Conservation (phyloP, 2,888 invertebrate genomes). For the Hirtodrosophila cameraria region DNA sequence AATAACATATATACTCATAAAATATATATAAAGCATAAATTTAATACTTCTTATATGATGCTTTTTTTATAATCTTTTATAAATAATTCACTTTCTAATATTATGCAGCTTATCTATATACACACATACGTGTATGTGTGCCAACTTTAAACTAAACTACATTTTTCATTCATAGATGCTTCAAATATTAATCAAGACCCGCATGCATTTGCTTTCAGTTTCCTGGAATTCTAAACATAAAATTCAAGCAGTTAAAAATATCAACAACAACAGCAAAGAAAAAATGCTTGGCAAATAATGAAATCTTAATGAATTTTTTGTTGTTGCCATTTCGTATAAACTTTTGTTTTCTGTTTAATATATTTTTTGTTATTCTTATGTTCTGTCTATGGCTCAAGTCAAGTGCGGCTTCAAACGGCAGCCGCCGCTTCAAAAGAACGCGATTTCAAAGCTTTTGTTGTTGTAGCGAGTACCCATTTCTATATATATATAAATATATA, state of each 20-base stretch:
- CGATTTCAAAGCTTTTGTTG: conserved; percentile 21
- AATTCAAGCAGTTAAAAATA: conserved; percentile 34
- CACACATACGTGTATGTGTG: background rate
- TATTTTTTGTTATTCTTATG: conserved; percentile 5
- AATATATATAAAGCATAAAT: too few species aligned
- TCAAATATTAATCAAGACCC: conserved; percentile 23
- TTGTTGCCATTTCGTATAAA: conserved; percentile 14
- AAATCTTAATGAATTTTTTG: conserved; percentile 71
- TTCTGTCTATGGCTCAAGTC: conserved; percentile 51
- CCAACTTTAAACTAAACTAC: background rate
- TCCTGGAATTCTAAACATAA: conserved; percentile 44
- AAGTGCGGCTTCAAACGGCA: conserved; percentile 74
- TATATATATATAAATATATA: conserved; percentile 13
- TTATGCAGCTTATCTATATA: background rate
- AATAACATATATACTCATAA: too few species aligned
- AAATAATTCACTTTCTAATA: background rate
- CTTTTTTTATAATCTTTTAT: background rate
- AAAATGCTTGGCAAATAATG: conserved; percentile 55
- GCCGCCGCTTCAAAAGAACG: conserved; percentile 55
- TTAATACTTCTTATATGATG: too few species aligned
- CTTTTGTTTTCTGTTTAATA: conserved; percentile 6
- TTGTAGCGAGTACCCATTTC: conserved; percentile 29
- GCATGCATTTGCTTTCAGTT: conserved; percentile 33
- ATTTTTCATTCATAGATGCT: conserved; percentile 16
- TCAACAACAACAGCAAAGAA: conserved; percentile 10